Conservation (phyloP, 2,888 invertebrate genomes). For the Dynastes tityus region DNA sequence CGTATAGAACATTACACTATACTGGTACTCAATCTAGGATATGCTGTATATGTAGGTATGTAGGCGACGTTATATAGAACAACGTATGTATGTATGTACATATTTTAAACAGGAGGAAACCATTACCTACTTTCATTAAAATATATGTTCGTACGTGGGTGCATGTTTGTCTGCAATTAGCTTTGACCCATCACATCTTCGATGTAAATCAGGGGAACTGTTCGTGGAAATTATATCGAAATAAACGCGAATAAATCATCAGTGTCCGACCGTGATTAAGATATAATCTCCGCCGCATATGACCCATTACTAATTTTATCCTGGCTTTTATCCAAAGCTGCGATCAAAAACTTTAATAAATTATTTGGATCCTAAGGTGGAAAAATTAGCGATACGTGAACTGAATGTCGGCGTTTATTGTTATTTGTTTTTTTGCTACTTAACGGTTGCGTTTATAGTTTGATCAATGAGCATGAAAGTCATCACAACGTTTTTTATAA, state of each 20-base stretch:
- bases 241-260: constrained; percentile 28
- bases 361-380: constrained; percentile 1
- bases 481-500: no score
- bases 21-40: no score
- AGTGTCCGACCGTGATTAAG: constrained; percentile 24
- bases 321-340: constrained; percentile 18
- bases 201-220: constrained; percentile 29
- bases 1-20: no score
- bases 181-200: constrained; percentile 39
- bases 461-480: no score
- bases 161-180: constrained; percentile 34
- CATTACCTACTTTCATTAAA: constrained; percentile 25
- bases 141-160: constrained; percentile 32
- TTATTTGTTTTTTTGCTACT: no score
- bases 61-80: no score
- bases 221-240: constrained; percentile 26
- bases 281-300: constrained; percentile 16
- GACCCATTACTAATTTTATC: constrained; percentile 15
- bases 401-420: no score
- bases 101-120: neutral
- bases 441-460: no score
- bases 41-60: no score
- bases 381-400: neutral
- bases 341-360: constrained; percentile 13
- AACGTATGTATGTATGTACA: no score